Base-by-base conservation (phyloP, 2,797 vertebrate genomes). In the Peromyscus melanophrys region DNA sequence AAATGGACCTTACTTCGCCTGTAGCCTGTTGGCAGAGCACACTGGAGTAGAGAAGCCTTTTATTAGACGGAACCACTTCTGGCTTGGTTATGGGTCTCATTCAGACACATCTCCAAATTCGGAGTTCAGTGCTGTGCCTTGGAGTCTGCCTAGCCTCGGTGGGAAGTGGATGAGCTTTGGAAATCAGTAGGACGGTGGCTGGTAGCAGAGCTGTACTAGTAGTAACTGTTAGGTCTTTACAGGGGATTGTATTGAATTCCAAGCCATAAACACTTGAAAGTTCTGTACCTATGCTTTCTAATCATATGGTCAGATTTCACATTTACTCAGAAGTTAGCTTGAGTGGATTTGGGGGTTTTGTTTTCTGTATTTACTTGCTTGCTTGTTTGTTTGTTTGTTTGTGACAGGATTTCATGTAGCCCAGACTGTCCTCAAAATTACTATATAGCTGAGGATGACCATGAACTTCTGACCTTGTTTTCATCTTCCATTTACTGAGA, bases 61-160 rank as follows among this genome's bases (percentile, higher is more conserved):
- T 87, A 89, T 76, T 90, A 84, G 76, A 80, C 87, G 40, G 84
- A 90, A 88, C 65, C 17, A 10, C 78, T 97, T 94, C 76, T 87
- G 71, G 87, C 57, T 90, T 83, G 65, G 63, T 89, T 88, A 10
- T 13, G 82, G 84, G 86, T 61, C 13, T 91, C 89, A 65, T 55
- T n/a, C 17, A 27, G 13, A 61, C 34, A 63, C 31, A 17, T 82
- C 85, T 77, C 87, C 55, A 37, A 90, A 29, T 31, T 27, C 55
- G 25, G 10, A 52, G 59, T 8, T 49, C 14, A 57, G 0, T 4
- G 2, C n/a, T 29, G 1, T 49, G 14, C 16, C 71, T 84, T 92
- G 43, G 85, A 96, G 90, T 31, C 65, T 59, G 8, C 81, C 59
- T 19, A 87, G 71, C 63, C 40, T 23, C 71, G 78, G 43, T n/a